phyloP scores from a whole-genome alignment of 2,113 vertebrate genomes.

The Carollia perspicillata region DNA sequence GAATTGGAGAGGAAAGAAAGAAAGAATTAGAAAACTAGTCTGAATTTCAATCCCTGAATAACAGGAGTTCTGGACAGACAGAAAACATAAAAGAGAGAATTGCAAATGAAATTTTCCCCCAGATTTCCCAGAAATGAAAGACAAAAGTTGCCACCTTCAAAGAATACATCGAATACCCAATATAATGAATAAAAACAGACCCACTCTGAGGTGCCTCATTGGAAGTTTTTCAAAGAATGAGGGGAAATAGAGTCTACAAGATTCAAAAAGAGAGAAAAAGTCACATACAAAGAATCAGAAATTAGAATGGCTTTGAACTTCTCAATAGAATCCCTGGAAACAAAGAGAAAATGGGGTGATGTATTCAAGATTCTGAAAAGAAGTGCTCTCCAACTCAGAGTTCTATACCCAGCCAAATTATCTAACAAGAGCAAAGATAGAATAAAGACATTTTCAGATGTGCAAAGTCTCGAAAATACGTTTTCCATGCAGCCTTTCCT shows the following conservation, averaged over 20 bases:
- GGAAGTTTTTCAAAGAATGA: not conserved
- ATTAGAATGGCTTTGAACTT: not conserved
- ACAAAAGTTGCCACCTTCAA: not conserved
- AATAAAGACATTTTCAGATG: slow-evolving; percentile 14
- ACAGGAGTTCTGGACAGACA: not conserved
- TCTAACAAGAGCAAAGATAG: not conserved
- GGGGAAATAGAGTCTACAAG: not conserved
- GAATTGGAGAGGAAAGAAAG: not conserved
- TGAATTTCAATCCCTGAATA: not conserved
- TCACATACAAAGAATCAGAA: not conserved
- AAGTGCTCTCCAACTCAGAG: not conserved
- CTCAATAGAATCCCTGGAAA: not conserved
- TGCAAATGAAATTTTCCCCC: not conserved
- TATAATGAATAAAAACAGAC: not conserved
- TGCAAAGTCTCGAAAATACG: not conserved
- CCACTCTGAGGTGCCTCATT: not conserved
- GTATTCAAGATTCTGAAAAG: not conserved
- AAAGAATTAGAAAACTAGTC: not conserved
- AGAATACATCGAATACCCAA: not conserved
- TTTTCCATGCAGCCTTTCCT: not conserved
- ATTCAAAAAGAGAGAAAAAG: not conserved
- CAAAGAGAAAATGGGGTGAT: not conserved
- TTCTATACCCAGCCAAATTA: slow-evolving; percentile 9
- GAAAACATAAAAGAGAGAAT: not conserved
- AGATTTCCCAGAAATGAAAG: slow-evolving; percentile 12